Base-by-base conservation (phyloP, 2,113 vertebrate species). In the Uria aalge region DNA sequence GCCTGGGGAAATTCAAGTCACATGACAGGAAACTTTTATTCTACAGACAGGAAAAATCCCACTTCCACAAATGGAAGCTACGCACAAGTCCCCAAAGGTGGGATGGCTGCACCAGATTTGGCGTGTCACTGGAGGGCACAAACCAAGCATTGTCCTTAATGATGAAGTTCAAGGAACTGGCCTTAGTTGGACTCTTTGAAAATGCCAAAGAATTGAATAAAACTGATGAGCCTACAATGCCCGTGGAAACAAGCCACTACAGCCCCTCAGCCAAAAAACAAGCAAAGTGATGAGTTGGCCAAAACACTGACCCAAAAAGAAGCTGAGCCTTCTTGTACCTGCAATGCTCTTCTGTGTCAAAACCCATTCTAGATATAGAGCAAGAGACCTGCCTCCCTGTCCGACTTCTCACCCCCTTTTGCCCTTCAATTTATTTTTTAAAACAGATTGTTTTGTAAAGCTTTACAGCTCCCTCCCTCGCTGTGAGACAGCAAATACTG, bases 101-200 rank as follows among this genome's bases (percentile, higher is more conserved):
- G 57, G 62, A 73, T 0, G 9, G 64, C 75, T 88, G 68, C 41
- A 38, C 13, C 41, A 48, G 30, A 30, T 74, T 60, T 89, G 79
- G 77, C 57, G 20, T 29, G 41, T 16, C 50, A 78, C 21, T n/a
- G 66, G 59, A 84, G 45, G 23, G 50, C 66, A 85, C 43, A 63
- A 85, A 89, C 16, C 6, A n/a, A 87, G 47, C 43, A 18, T 43
- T 85, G 92, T 95, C 76, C 68, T 56, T 85, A 92, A 96, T 64
- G 57, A 95, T 55, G 68, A 89, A 92, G 83, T 71, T 85, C 67
- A 95, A 80, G 77, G 43, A 90, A 95, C 77, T 67, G 76, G 67
- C 57, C 69, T 93, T 97, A 97, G 97, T 94, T 96, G 88, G 93
- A 45, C 36, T 59, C 71, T 96, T 94, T 94, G 85, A 91, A 91